Percentiles rank a stretch among this genome's conserved stretches.
Evolutionary conservation across 1,140 invertebrate species (phyloP).

Genomic region (Drosophila mauritiana): DNA sequence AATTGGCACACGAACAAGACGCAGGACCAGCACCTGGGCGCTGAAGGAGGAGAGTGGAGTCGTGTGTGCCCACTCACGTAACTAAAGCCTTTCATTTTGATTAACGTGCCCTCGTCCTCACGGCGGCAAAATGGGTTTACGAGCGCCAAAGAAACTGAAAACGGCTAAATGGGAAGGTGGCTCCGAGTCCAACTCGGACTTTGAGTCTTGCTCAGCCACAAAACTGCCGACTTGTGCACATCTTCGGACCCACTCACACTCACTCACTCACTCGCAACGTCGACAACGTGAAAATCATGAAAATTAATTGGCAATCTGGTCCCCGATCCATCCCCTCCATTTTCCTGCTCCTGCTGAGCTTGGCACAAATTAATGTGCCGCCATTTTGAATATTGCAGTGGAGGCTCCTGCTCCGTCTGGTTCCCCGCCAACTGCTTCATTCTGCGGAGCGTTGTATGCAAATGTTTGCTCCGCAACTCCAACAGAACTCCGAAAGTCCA

Average conservation of each 20-base stretch:
- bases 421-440: neutral
- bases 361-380: constrained; percentile 48
- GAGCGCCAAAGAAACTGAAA: constrained; percentile 3
- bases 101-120: constrained; percentile 25
- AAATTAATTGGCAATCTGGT: constrained; percentile 74
- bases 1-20: constrained; percentile 61
- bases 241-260: constrained; percentile 10
- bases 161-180: neutral
- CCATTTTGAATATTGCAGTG: constrained; percentile 40
- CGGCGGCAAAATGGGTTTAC: constrained; percentile 46
- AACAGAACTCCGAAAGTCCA: constrained; percentile 15
- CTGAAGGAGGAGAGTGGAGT: neutral
- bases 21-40: neutral
- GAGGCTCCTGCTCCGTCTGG: neutral
- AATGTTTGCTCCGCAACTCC: constrained; percentile 46
- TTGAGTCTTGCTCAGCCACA: constrained; percentile 7
- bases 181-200: neutral
- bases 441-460: constrained; percentile 39
- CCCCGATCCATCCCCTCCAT: neutral
- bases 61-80: constrained; percentile 35
- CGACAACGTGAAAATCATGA: constrained; percentile 49
- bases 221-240: constrained; percentile 38
- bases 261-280: neutral
- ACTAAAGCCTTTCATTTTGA: constrained; percentile 52
- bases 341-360: constrained; percentile 40